Percentiles rank a stretch among this genome's conserved stretches.
Conservation (phyloP, 2,113 vertebrate genomes). For the Myanophis thanlyinensis region DNA sequence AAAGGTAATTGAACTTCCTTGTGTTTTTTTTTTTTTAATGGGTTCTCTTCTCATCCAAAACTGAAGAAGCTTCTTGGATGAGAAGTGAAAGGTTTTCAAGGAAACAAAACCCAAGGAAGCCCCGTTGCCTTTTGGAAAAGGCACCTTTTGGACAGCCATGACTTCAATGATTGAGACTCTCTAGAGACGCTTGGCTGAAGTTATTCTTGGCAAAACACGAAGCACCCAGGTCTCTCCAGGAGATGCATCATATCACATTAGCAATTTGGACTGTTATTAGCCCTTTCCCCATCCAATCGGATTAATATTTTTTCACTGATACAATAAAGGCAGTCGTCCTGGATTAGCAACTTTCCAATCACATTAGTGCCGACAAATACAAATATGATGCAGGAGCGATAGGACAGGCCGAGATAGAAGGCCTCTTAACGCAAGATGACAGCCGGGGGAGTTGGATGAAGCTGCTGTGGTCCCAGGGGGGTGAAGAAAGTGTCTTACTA, state of each 20-base stretch:
- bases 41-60: neutral
- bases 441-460: slow-evolving; percentile 33
- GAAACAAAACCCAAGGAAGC: neutral
- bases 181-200: neutral
- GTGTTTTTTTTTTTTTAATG: too few relatives aligned
- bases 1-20: neutral
- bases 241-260: slow-evolving; percentile 70
- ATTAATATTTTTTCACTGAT: slow-evolving; percentile 77
- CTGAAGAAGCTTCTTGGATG: neutral
- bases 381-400: slow-evolving; percentile 59
- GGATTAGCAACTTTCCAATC: slow-evolving; percentile 77
- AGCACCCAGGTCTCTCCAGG: slow-evolving; percentile 52
- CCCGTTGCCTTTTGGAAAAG: neutral
- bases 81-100: neutral
- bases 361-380: slow-evolving; percentile 72
- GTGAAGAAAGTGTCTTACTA: neutral
- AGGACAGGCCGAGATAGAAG: slow-evolving; percentile 66
- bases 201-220: slow-evolving; percentile 64
- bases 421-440: slow-evolving; percentile 68
- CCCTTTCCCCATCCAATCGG: slow-evolving; percentile 69
- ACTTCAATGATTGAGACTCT: neutral
- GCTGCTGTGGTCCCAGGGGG: slow-evolving; percentile 6
- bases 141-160: neutral
- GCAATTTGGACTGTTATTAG: slow-evolving; percentile 69
- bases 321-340: slow-evolving; percentile 70